Evolutionary conservation across 2,888 invertebrate genomes (phyloP), one percentile per base, ranked within the genome.

Genomic region (Microchrysa polita): DNA sequence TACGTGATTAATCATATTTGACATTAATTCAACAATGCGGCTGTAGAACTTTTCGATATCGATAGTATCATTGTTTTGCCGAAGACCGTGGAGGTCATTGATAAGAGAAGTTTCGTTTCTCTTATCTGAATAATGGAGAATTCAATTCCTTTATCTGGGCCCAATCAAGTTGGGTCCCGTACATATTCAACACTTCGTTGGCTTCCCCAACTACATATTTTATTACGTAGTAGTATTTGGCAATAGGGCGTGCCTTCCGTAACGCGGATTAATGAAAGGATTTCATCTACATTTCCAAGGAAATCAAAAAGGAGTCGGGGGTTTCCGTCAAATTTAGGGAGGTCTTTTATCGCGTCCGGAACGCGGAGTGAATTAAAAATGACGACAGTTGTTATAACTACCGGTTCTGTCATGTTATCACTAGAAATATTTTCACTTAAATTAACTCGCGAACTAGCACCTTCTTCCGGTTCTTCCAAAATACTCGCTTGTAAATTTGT

Each of bases 241-340:
- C 61, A 5, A 23, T 61, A 27, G 7, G 61, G 61, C 2, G 61
- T 61, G 2, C 61, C 61, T 16, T 59, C 59, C 14, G 59, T 59
- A 4, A 23, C 20, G 20, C 59, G 12, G 4, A 59, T 27, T 4
- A 59, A 16, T 59, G 59, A 59, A 12, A 20, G 14, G 18, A 59
- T 59, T 27, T 59, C 59, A 16, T 59, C 20, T 1, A 59, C 59
- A 59, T 59, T 59, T 10, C 18, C 27, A 2, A 59, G 27, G 12
- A 59, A 59, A 7, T 59, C 59, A 7, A 23, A 59, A 20, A 59
- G 59, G 14, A 59, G 27, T 16, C 59, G 20, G 2, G 59, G 59
- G 27, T 63, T 63, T 0, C 69, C 71, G 23, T 77, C 73, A 76
- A 16, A 77, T 42, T 42, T 77, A 74, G 48, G 48, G 4, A 48